Percentiles rank a stretch among this genome's conserved stretches.
Evolutionary conservation across 2,113 vertebrate species (phyloP).

Genomic region (Spilogale gracilis): DNA sequence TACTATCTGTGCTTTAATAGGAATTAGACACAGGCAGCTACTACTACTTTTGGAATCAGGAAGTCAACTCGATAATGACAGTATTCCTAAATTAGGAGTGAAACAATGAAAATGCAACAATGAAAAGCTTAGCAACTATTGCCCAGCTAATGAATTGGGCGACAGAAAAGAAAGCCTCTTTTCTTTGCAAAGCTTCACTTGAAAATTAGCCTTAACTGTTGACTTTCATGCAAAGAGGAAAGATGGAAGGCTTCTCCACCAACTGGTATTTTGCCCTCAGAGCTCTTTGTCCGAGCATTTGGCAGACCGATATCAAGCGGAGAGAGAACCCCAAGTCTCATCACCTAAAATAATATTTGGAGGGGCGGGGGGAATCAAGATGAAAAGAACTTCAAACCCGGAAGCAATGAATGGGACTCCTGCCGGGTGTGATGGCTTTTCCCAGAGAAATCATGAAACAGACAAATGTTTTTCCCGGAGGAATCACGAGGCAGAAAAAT

Average conservation of each 20-base stretch:
- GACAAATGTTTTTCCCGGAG: conserved; percentile 38
- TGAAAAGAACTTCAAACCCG: conserved; percentile 8
- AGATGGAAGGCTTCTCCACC: not conserved
- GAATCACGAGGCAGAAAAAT: conserved; percentile 28
- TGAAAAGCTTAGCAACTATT: not conserved
- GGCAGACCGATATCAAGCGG: not conserved
- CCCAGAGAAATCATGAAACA: conserved; percentile 42
- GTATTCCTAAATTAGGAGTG: conserved; percentile 12
- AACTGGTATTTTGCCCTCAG: not conserved
- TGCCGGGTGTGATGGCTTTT: not conserved
- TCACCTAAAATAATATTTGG: not conserved
- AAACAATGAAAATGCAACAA: not conserved
- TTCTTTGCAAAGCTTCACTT: conserved; percentile 34
- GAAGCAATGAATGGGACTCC: not conserved
- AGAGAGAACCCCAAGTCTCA: not conserved
- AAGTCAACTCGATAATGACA: conserved; percentile 41
- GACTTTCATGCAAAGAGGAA: not conserved
- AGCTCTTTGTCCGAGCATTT: not conserved
- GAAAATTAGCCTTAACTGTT: conserved; percentile 61
- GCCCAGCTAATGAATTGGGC: not conserved
- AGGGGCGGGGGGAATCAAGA: not conserved
- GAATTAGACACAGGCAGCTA: not conserved
- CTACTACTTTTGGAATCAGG: not conserved
- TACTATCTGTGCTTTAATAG: not conserved
- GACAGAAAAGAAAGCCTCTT: not conserved